Evolutionary conservation across 35 echinoderm and acorn worm genomes (phyloP), one percentile per base, ranked within the genome.

Genomic region (Lytechinus variegatus): DNA sequence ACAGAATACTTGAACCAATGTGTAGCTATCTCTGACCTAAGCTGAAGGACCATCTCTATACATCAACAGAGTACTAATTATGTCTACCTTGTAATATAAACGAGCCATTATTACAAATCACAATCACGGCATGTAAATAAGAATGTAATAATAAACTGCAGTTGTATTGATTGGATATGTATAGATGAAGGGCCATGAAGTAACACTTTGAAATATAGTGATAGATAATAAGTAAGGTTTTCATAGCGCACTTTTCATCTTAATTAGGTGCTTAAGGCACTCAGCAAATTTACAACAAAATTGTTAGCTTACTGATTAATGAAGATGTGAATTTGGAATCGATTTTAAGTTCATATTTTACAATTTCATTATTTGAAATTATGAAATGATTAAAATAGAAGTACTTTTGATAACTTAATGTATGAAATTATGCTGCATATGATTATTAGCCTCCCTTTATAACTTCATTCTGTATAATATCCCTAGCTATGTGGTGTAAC

Each of bases 1-100:
- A 94, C 95, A 4, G 96, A 99, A n/a, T 99, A 99, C 87, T 87
- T 99, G 56, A 94, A 96, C 58, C 98, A 99, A 61, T 96, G 97
- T 96, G 98, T 99, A 21, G 96, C 97, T 53, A 54, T 95, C n/a
- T 95, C 96, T 55, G 98, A 99, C 92, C 94, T 97, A 6, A 95
- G 96, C 88, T 97, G 92, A 96, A 54, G 55, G 89, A 14, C n/a
- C 51, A 56, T 27, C 16, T 57, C 11, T 19, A 27, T 94, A 24
- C 1, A 16, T 0, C 11, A 90, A 21, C 88, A 90, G 52, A 44
- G 28, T 90, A 90, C 88, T 90, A 79, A 79, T 79, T 3, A 79
- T 79, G 4, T 79, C 16, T 24, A 79, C 66, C n/a, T 9, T 16
- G 19, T 79, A 16, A 79, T 79, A n/a, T 5, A 79, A 79, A 24